Evolutionary conservation across 2,797 vertebrate species (phyloP), one percentile per base, ranked within the genome.

Genomic region (Anniella stebbinsi): DNA sequence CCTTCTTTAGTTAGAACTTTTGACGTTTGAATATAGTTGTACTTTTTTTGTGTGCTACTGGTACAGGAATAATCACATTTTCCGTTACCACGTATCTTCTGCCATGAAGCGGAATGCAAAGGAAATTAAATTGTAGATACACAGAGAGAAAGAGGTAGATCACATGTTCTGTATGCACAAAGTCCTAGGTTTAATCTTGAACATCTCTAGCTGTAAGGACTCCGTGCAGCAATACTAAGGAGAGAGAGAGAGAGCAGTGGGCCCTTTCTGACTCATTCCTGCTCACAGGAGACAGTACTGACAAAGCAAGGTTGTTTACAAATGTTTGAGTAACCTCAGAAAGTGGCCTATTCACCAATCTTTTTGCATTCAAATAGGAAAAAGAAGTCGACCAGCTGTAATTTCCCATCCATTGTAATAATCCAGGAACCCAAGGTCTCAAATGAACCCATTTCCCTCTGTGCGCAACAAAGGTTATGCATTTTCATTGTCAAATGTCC

Each of bases 381-480:
- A n/a, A 41, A 38, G 48, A 38, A 72, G 81, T 54, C 3, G 51
- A 18, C 51, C 45, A 23, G 48, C 87, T 45, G 12, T 54, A 45
- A 54, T 33, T 80, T 54, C 25, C 45, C 67, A 18, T 17, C 69
- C 72, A 51, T 28, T 73, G 17, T 69, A 54, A 80, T 72, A n/a
- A 60, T 30, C 13, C 11, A 33, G 36, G 36, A 6, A 11, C 17
- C 51, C 10, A 25, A 33, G 48, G 48, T 81, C 36, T n/a, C 48
- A 36, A 82, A 41, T 81, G 60, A 72, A 57, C 78, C 25, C 36
- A 60, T 45, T 81, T 88, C 78, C 87, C 78, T 72, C 11, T 60
- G 25, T 33, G 67, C 17, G 10, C 48, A 25, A 88, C 51, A 73
- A 81, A 41, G 36, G 51, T 57, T 30, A 33, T 60, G 67, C 36